Evolutionary conservation across 2,113 vertebrate species (phyloP).

Genomic region (Phaethon lepturus): DNA sequence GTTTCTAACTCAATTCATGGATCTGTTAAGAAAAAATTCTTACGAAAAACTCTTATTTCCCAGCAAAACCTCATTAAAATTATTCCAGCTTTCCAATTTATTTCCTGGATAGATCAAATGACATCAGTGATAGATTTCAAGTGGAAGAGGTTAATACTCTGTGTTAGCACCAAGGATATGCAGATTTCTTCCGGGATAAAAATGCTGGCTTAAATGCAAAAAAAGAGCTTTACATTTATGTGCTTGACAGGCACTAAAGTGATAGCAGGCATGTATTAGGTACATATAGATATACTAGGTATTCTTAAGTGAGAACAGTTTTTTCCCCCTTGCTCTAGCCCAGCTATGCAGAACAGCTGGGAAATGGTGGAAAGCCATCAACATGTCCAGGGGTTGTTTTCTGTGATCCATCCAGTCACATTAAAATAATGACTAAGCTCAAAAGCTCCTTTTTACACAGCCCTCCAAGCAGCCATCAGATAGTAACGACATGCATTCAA

Average conservation of each 20-base stretch:
- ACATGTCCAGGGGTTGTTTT: not conserved
- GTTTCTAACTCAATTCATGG: not conserved
- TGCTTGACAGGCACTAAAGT: not conserved
- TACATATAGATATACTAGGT: too few relatives aligned
- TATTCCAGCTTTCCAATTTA: not conserved
- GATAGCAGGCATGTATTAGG: not conserved
- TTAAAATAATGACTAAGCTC: not conserved
- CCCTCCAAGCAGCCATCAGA: not conserved
- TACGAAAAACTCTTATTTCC: not conserved
- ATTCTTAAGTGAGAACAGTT: rapidly evolving
- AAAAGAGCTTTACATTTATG: not conserved
- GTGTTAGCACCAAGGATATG: not conserved
- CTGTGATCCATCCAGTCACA: not conserved
- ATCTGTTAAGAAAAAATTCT: not conserved
- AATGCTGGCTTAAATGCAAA: not conserved
- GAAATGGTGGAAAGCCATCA: not conserved
- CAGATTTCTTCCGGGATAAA: not conserved
- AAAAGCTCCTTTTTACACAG: not conserved
- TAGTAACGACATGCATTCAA: not conserved
- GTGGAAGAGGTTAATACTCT: not conserved
- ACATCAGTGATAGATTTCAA: not conserved
- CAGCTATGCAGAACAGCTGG: not conserved
- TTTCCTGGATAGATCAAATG: not conserved
- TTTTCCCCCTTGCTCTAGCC: not conserved
- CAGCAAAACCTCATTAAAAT: not conserved